A percentile compares a stretch with the other conserved stretches of the same genome.
These are phyloP conservation scores for Gadus chalcogrammus DNA, from an alignment of 2,113 vertebrate genomes.

Conservation along the genomic window DNA sequence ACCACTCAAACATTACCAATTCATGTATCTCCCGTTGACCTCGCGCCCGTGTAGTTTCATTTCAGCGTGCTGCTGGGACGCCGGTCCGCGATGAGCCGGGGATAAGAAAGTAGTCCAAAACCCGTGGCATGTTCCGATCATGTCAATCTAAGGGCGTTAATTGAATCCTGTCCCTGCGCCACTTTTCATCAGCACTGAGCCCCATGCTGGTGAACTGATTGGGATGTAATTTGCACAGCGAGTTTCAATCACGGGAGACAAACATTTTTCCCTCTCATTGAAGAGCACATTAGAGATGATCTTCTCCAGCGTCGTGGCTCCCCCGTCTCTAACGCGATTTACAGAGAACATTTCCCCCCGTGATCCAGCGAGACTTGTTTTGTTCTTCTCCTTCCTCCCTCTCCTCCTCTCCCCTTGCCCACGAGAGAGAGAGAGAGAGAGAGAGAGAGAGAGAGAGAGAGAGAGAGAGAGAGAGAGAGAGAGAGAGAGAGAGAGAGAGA, in stretches of 20 bases:
- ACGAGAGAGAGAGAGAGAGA: no score
- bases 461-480: no score
- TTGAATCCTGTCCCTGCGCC: constrained; percentile 62
- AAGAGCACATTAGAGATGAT: constrained; percentile 68
- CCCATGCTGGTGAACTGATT: constrained; percentile 56
- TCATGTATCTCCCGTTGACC: background rate
- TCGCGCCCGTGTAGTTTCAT: constrained; percentile 1
- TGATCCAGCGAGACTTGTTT: constrained; percentile 60
- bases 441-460: no score
- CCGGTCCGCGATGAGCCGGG: constrained; percentile 38
- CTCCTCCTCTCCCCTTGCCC: background rate
- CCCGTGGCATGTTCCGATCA: constrained; percentile 61
- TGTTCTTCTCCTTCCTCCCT: constrained; percentile 22
- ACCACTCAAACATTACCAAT: background rate
- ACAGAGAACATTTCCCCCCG: constrained; percentile 59
- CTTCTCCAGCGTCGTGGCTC: constrained; percentile 60
- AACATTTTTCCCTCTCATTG: constrained; percentile 75
- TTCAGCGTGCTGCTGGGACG: constrained; percentile 19
- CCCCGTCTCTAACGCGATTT: constrained; percentile 67
- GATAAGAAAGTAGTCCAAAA: constrained; percentile 39
- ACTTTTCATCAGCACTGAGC: constrained; percentile 58
- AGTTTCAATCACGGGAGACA: constrained; percentile 71
- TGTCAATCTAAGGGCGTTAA: constrained; percentile 63
- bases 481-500: no score
- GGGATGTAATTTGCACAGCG: constrained; percentile 66